Conservation (phyloP, 2,797 vertebrate species). For the Leuciscus waleckii region DNA sequence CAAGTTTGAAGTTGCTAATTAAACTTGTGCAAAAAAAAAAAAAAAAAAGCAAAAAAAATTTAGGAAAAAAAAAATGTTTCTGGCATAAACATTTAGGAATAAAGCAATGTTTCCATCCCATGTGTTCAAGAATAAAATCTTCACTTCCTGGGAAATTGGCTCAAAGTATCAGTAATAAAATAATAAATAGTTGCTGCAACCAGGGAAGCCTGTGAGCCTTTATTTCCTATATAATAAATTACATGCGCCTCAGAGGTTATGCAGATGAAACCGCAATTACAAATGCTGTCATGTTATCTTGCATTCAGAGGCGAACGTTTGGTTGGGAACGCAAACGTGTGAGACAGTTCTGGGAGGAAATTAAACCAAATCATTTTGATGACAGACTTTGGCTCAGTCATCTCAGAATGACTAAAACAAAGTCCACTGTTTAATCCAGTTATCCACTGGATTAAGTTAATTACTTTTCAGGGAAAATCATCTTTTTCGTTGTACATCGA, state of each 20-base stretch:
- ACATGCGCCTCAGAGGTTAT: neutral
- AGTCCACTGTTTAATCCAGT: neutral
- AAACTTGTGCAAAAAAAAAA: neutral
- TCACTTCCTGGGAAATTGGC: neutral
- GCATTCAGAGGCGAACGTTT: neutral
- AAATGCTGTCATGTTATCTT: neutral
- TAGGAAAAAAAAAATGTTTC: too few species aligned
- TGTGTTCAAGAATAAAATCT: neutral
- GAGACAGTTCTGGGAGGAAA: neutral
- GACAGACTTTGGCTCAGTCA: neutral
- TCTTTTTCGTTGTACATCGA: neutral
- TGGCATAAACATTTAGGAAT: neutral
- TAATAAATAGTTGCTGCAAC: neutral
- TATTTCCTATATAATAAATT: neutral
- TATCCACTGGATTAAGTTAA: too few species aligned
- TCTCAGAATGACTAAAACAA: neutral
- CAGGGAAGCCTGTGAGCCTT: neutral
- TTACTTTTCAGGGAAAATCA: neutral
- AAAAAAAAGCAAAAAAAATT: too few species aligned
- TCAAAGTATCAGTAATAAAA: slow-evolving; percentile 1
- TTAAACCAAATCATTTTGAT: neutral
- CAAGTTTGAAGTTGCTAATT: neutral
- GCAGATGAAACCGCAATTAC: neutral
- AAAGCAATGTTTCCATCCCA: neutral
- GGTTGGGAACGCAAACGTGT: neutral